Evolutionary conservation across 2,888 invertebrate species (phyloP).

Genomic region (Zaprionus lineosus): DNA sequence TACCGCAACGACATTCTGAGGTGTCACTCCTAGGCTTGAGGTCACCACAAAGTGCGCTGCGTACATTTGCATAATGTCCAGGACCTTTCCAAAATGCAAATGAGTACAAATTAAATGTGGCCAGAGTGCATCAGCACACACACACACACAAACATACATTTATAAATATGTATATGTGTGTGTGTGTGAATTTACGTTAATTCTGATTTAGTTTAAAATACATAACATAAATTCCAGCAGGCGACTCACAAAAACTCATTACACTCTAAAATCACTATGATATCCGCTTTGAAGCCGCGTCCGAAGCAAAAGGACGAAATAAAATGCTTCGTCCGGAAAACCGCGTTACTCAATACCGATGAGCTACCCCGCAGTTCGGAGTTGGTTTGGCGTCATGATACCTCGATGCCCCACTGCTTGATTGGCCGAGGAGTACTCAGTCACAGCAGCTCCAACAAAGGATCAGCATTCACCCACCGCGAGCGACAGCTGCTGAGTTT

Average conservation of each 20-base stretch:
- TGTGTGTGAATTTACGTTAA: too few species aligned
- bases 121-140: slow-evolving; percentile 43
- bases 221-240: background rate
- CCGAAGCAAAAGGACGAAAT: too few species aligned
- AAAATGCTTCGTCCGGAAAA: too few species aligned
- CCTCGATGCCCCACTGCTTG: too few species aligned
- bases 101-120: slow-evolving; percentile 77
- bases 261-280: background rate
- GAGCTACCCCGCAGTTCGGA: too few species aligned
- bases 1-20: slow-evolving; percentile 48
- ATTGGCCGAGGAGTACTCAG: slow-evolving; percentile 17
- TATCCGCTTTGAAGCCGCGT: too few species aligned
- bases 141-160: background rate
- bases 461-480: slow-evolving; percentile 22
- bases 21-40: slow-evolving; percentile 51
- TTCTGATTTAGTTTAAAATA: background rate
- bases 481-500: slow-evolving; percentile 52
- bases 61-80: slow-evolving; percentile 74
- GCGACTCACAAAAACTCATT: background rate
- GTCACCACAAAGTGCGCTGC: slow-evolving; percentile 73
- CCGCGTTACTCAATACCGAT: too few species aligned
- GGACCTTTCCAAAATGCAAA: slow-evolving; percentile 66
- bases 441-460: slow-evolving; percentile 18
- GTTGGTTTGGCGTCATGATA: slow-evolving; percentile 24
- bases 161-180: background rate